phyloP scores from a whole-genome alignment of 2,113 vertebrate genomes.

The Trichomycterus rosablanca region DNA sequence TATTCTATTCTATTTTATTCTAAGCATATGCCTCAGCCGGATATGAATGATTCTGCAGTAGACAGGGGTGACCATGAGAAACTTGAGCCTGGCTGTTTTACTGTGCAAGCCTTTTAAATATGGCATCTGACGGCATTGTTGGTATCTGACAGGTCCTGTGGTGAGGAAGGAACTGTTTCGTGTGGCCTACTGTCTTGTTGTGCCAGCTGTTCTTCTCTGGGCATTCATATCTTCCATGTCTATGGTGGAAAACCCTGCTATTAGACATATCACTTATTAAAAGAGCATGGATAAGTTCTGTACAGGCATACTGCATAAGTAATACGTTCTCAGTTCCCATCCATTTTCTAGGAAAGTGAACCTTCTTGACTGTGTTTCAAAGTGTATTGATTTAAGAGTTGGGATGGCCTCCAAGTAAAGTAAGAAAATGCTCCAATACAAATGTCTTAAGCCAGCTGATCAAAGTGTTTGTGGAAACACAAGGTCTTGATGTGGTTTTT shows the following conservation, averaged over 20 bases:
- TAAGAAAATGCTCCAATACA: constrained; percentile 50
- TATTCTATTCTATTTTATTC: constrained; percentile 1
- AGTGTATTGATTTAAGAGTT: constrained; percentile 34
- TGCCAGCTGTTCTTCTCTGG: constrained; percentile 27
- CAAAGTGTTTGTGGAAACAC: constrained; percentile 59
- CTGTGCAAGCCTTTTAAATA: constrained; percentile 41
- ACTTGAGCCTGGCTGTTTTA: constrained; percentile 34
- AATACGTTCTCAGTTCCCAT: constrained; percentile 13
- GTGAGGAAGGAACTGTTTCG: constrained; percentile 48
- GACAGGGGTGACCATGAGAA: constrained; percentile 42
- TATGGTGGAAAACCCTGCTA: constrained; percentile 23
- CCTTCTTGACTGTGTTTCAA: constrained; percentile 34
- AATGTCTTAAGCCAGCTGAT: constrained; percentile 58
- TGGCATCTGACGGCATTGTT: constrained; percentile 47
- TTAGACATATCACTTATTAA: constrained; percentile 13
- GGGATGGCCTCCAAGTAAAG: constrained; percentile 49
- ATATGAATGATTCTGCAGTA: constrained; percentile 35
- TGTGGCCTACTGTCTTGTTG: constrained; percentile 43
- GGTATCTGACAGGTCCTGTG: constrained; percentile 50
- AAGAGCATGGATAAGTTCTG: constrained; percentile 3
- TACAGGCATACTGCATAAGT: constrained; percentile 2
- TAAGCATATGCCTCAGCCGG: constrained; percentile 24
- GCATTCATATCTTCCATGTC: constrained; percentile 22
- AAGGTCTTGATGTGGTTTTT: constrained; percentile 65
- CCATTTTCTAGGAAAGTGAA: constrained; percentile 19